A percentile compares a stretch with the other conserved stretches of the same genome.
Conservation (phyloP, 23 tunicate genomes). For the Pegea sp. region DNA sequence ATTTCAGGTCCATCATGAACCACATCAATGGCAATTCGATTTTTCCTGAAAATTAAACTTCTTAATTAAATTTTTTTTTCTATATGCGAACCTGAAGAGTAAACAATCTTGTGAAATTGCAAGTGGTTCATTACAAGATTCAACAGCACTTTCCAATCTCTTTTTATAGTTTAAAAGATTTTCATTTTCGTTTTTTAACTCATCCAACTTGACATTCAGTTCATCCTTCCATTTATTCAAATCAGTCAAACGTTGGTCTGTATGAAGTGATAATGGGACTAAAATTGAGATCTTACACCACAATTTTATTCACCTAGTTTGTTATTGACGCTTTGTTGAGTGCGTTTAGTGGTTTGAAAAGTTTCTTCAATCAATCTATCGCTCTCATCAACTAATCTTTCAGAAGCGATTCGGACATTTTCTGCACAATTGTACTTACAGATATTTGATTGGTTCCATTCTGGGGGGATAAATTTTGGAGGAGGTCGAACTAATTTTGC, state of each 20-base stretch:
- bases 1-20: conserved; percentile 81
- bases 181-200: conserved; percentile 45
- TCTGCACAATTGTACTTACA: conserved; percentile 64
- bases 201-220: conserved; percentile 31
- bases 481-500: conserved; percentile 83
- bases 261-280: background rate
- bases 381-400: conserved; percentile 79
- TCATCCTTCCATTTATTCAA: conserved; percentile 69
- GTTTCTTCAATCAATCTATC: conserved; percentile 64
- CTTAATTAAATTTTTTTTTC: background rate
- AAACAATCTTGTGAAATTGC: conserved; percentile 57
- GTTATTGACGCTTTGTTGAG: conserved; percentile 66
- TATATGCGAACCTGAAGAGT: conserved; percentile 25
- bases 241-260: conserved; percentile 65
- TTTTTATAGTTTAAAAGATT: conserved; percentile 41
- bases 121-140: conserved; percentile 71
- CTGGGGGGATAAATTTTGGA: conserved; percentile 77
- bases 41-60: conserved; percentile 22
- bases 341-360: conserved; percentile 48
- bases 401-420: conserved; percentile 43
- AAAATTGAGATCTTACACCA: too few relatives aligned
- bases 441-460: conserved; percentile 80
- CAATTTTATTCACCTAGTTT: conserved; percentile 32
- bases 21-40: conserved; percentile 53
- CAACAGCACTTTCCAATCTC: conserved; percentile 56